phyloP scores from a whole-genome alignment of 2,113 vertebrate species.

The Bungarus multicinctus region DNA sequence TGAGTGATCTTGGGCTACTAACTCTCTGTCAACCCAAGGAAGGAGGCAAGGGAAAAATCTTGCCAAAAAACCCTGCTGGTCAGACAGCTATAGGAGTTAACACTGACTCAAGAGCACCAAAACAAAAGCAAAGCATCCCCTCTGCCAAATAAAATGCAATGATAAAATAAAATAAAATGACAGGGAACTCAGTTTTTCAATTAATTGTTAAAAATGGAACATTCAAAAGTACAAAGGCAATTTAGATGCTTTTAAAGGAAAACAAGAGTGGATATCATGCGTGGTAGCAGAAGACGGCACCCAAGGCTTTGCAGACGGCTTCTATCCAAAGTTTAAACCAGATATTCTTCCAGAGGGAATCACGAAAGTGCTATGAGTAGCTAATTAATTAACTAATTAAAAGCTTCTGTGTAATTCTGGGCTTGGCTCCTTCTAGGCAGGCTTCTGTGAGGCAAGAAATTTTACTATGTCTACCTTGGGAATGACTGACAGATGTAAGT shows the following conservation, averaged over 20 bases:
- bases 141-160: neutral
- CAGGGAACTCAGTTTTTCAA: neutral
- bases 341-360: neutral
- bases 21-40: neutral
- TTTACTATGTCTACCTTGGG: neutral
- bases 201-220: neutral
- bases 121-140: neutral
- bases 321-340: neutral
- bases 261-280: neutral
- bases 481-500: neutral
- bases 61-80: neutral
- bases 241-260: neutral
- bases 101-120: neutral
- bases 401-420: neutral
- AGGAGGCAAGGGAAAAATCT: neutral
- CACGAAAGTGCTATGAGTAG: neutral
- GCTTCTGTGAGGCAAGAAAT: neutral
- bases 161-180: neutral
- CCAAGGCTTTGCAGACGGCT: neutral
- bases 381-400: neutral
- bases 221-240: neutral
- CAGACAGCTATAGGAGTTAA: neutral
- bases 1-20: neutral
- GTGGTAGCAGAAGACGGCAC: neutral
- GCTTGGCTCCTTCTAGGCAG: neutral